Conservation (phyloP, 2,113 vertebrate species). For the Crotalus viridis region DNA sequence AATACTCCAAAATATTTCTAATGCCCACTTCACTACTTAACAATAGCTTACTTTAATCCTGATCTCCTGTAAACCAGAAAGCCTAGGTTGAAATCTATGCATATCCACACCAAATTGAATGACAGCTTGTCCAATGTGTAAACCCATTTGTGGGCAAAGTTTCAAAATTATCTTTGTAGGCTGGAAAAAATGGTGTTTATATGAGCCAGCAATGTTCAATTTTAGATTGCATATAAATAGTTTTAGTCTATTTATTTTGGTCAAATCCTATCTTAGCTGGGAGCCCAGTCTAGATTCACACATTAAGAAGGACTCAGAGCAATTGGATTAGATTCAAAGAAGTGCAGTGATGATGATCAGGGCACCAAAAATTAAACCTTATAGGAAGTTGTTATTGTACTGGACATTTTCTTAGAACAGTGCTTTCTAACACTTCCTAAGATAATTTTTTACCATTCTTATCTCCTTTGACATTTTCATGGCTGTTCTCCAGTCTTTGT, state of each 20-base stretch:
- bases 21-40: neutral
- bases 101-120: neutral
- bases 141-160: neutral
- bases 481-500: neutral
- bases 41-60: neutral
- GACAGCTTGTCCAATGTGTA: neutral
- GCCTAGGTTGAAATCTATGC: neutral
- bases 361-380: neutral
- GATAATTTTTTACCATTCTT: neutral
- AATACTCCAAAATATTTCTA: neutral
- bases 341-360: neutral
- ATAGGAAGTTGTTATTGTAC: neutral
- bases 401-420: neutral
- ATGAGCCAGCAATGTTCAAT: neutral
- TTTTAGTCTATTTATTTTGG: neutral
- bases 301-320: neutral
- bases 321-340: neutral
- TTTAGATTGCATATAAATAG: neutral
- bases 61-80: neutral
- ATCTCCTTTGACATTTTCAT: neutral
- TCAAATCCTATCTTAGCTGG: neutral
- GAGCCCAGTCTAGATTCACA: neutral
- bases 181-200: neutral
- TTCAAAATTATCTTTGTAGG: neutral
- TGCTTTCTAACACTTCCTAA: neutral